Percentiles rank a stretch among this genome's conserved stretches.
Evolutionary conservation across 2,797 vertebrate species (phyloP).

Genomic region (Spinus pinus): DNA sequence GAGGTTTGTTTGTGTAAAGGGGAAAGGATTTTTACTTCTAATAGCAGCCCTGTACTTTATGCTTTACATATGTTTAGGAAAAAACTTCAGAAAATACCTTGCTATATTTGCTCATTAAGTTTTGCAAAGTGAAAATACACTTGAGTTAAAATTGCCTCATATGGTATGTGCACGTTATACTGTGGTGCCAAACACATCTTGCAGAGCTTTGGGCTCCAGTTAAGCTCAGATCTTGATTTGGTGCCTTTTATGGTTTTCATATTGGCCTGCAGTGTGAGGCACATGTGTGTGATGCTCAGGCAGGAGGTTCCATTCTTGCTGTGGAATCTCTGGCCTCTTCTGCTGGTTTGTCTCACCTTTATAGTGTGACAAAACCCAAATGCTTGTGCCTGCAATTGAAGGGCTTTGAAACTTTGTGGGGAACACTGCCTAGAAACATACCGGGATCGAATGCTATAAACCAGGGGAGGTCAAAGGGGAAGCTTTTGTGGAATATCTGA

Average conservation of each 20-base stretch:
- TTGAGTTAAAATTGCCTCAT: not conserved
- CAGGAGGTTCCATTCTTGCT: not conserved
- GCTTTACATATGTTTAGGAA: not conserved
- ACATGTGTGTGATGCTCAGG: fast-evolving
- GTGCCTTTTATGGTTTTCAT: not conserved
- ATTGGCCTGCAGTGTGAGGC: not conserved
- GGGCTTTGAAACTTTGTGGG: not conserved
- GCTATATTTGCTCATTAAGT: not conserved
- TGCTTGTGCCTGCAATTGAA: not conserved
- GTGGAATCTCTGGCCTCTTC: not conserved
- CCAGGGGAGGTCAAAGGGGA: fast-evolving
- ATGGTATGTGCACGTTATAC: not conserved
- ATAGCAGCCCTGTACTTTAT: not conserved
- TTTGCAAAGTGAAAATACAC: not conserved
- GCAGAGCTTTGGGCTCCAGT: not conserved
- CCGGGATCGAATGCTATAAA: not conserved
- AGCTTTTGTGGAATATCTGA: not conserved
- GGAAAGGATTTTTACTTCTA: not conserved
- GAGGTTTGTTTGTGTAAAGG: not conserved
- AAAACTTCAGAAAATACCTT: not conserved
- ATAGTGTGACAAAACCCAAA: not conserved
- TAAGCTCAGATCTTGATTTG: not conserved
- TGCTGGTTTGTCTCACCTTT: not conserved
- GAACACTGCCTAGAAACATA: not conserved
- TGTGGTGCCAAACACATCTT: not conserved